Conservation (phyloP, 2,113 vertebrate species). For the Aleadryas rufinucha region DNA sequence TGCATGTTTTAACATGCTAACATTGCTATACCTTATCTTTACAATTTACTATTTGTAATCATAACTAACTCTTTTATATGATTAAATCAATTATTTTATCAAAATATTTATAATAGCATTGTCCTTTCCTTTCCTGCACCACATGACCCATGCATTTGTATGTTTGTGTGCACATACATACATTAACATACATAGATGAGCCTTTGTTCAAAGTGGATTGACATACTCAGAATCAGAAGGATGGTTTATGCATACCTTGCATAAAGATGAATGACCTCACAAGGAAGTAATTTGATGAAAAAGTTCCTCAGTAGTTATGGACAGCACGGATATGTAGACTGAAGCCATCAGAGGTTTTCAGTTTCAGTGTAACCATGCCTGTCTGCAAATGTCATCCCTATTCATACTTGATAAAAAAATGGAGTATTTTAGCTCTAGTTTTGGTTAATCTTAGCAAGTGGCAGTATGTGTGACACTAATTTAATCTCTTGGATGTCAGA, state of each 20-base stretch:
- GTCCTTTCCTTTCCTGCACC: not conserved
- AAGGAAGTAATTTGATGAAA: not conserved
- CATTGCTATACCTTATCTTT: not conserved
- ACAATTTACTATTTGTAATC: not conserved
- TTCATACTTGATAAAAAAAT: not conserved
- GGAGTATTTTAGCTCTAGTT: not conserved
- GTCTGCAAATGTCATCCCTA: not conserved
- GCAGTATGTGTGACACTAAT: not conserved
- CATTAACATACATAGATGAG: accelerated
- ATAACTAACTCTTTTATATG: not conserved
- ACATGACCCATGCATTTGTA: not conserved
- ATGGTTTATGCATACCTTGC: accelerated
- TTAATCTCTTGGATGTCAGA: not conserved
- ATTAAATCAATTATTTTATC: not conserved
- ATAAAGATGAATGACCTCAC: not conserved
- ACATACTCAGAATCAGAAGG: not conserved
- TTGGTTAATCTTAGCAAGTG: not conserved
- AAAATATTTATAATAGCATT: not conserved
- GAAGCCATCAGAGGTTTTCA: not conserved
- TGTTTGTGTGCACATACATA: accelerated
- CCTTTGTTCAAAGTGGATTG: not conserved
- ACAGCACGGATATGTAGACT: too few relatives aligned
- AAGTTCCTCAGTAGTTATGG: not conserved
- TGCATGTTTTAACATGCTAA: not conserved
- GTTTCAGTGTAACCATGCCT: not conserved